A percentile compares a stretch with the other conserved stretches of the same genome.
These are phyloP conservation scores for roundworm (Caenorhabditis elegans) DNA, from an alignment of 1,140 invertebrate genomes.

Conservation along the genomic window DNA sequence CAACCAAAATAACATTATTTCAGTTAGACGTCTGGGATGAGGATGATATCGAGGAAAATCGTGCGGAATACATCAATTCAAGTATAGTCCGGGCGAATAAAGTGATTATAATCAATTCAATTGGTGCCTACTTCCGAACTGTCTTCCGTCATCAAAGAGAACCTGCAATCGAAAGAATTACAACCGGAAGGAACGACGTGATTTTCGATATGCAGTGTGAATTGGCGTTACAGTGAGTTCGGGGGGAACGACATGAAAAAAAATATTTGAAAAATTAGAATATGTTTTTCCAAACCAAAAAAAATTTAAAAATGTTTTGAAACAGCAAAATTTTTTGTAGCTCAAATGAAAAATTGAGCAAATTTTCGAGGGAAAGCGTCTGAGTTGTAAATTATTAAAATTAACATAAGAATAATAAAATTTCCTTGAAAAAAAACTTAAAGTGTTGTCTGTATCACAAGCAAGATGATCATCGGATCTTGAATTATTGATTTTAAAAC, in stretches of 20 bases:
- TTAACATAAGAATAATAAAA: no score
- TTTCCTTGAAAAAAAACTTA: no score
- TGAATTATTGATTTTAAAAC: no score
- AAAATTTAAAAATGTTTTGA: no score
- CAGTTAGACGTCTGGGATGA: constrained; percentile 62
- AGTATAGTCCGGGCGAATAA: constrained; percentile 62
- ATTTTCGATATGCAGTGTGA: constrained; percentile 60
- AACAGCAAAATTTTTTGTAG: no score
- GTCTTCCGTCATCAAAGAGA: constrained; percentile 50
- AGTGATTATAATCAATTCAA: constrained; percentile 63
- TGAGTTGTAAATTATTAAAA: no score
- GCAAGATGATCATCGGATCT: no score
- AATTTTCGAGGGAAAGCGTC: no score
- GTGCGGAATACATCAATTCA: constrained; percentile 61
- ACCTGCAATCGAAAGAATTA: constrained; percentile 51
- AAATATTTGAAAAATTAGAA: not conserved
- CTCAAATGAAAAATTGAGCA: no score
- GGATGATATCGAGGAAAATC: constrained; percentile 57
- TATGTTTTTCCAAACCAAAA: not conserved
- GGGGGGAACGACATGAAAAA: not conserved
- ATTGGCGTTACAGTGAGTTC: constrained; percentile 61
- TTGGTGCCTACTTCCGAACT: constrained; percentile 58
- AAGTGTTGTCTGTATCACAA: no score
- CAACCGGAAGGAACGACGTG: constrained; percentile 48
- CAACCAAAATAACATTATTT: not conserved